phyloP scores from a whole-genome alignment of 2,113 vertebrate genomes.

The Thryonomys swinderianus region DNA sequence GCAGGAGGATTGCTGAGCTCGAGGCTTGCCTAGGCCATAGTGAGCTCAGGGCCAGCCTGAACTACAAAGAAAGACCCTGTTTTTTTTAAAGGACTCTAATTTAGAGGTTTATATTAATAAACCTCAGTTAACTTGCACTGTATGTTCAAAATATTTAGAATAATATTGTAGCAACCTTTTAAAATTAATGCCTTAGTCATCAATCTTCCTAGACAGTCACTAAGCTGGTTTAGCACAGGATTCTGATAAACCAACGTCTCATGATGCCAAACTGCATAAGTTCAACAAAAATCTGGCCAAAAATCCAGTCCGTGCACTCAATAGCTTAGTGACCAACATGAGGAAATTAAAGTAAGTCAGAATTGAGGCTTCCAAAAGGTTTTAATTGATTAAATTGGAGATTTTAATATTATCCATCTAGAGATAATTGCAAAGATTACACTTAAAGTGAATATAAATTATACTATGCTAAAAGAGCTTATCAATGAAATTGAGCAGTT shows the following conservation, averaged over 20 bases:
- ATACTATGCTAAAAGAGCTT: not conserved
- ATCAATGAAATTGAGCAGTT: not conserved
- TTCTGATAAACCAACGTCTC: not conserved
- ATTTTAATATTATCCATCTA: not conserved
- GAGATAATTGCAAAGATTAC: not conserved
- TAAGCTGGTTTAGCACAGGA: not conserved
- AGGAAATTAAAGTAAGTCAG: not conserved
- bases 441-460: not conserved
- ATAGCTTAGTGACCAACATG: not conserved
- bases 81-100: too few relatives aligned
- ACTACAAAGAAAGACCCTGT: too few relatives aligned
- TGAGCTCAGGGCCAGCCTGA: too few relatives aligned
- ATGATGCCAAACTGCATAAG: not conserved
- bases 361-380: not conserved
- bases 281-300: not conserved
- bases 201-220: not conserved
- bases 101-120: not conserved
- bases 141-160: not conserved
- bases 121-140: not conserved
- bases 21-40: too few relatives aligned
- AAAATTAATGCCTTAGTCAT: not conserved
- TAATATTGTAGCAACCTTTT: not conserved
- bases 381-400: not conserved
- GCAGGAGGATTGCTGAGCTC: too few relatives aligned
- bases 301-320: not conserved